phyloP scores from a whole-genome alignment of 2,888 invertebrate genomes.

The Acrobasis consociella region DNA sequence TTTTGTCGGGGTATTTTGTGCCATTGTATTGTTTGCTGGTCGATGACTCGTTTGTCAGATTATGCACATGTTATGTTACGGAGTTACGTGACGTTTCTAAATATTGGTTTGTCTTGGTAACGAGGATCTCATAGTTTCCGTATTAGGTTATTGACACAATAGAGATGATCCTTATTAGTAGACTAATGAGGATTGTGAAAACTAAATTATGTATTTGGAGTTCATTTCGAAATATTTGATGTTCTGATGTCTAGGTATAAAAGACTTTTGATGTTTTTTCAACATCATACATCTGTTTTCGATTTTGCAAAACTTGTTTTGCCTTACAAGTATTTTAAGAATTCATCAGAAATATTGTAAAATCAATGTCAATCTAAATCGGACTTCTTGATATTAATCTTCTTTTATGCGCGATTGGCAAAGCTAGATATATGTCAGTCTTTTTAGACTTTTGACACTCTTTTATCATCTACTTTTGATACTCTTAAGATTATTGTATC shows the following conservation, averaged over 20 bases:
- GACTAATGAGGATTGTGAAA: neutral
- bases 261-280: neutral
- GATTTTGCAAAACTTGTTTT: too few relatives aligned
- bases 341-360: too few relatives aligned
- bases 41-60: constrained; percentile 20
- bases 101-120: constrained; percentile 14
- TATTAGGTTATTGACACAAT: constrained; percentile 5
- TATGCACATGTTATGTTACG: constrained; percentile 19
- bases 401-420: too few relatives aligned
- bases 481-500: too few relatives aligned
- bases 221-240: neutral
- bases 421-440: too few relatives aligned
- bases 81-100: constrained; percentile 10
- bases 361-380: too few relatives aligned
- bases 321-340: too few relatives aligned
- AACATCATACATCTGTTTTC: neutral
- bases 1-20: too few relatives aligned
- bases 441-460: too few relatives aligned
- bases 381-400: too few relatives aligned
- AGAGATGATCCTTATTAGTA: neutral
- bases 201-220: neutral
- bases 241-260: neutral
- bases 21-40: neutral
- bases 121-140: neutral
- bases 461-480: too few relatives aligned